These are phyloP conservation scores for Physella acuta DNA, from an alignment of 1,140 invertebrate species.

Conservation along the genomic window DNA sequence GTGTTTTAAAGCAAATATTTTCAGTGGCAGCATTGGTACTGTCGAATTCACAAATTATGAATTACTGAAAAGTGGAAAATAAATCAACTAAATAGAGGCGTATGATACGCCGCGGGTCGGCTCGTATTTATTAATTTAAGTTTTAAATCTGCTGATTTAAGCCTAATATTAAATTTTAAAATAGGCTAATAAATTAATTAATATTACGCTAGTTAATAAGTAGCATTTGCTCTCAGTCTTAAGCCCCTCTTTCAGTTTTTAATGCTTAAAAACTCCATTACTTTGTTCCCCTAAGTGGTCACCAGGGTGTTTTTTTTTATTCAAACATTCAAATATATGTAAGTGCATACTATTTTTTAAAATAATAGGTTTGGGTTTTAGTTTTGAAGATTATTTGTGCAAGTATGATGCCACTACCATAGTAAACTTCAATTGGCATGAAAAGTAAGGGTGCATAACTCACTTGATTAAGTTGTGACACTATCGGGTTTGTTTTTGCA, in stretches of 20 bases:
- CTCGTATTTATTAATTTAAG: too few species aligned
- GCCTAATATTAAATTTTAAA: neutral
- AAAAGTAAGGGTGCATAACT: neutral
- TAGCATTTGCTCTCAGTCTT: neutral
- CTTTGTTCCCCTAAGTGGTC: neutral
- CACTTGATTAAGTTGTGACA: constrained; percentile 6
- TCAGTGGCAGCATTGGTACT: too few species aligned
- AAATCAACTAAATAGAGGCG: neutral
- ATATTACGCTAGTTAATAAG: neutral
- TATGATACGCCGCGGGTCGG: too few species aligned
- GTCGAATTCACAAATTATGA: too few species aligned
- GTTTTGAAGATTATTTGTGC: too few species aligned
- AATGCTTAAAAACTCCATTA: neutral
- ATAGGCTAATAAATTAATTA: neutral
- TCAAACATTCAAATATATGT: too few species aligned
- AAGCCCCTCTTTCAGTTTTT: neutral
- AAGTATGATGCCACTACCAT: too few species aligned
- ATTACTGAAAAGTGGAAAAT: neutral
- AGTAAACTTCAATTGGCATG: too few species aligned
- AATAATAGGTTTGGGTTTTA: too few species aligned
- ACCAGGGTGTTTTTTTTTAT: too few species aligned
- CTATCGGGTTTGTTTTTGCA: constrained; percentile 24
- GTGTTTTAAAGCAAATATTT: too few species aligned
- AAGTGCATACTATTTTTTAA: too few species aligned
- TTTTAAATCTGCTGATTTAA: neutral